phyloP scores from a whole-genome alignment of 2,113 vertebrate species.

The Plecturocebus donacophilus region DNA sequence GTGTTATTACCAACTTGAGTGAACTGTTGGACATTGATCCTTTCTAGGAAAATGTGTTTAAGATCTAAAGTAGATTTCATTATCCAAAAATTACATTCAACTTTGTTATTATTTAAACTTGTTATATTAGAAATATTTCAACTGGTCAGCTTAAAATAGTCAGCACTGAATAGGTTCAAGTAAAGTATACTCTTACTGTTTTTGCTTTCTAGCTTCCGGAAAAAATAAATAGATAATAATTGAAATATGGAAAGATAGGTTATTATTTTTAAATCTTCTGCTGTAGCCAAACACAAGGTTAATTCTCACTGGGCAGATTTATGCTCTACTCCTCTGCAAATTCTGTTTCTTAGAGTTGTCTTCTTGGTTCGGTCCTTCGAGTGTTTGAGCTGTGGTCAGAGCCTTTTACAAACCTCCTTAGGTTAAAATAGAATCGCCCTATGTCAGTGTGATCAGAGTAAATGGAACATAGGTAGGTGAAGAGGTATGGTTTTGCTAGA shows the following conservation, averaged over 20 bases:
- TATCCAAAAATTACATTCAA: background rate
- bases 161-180: background rate
- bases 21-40: background rate
- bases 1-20: background rate
- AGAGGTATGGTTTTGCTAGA: background rate
- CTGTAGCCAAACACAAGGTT: constrained; percentile 33
- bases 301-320: constrained; percentile 9
- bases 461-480: background rate
- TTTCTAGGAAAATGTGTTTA: constrained; percentile 46
- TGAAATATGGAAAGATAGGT: constrained; percentile 49
- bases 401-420: background rate
- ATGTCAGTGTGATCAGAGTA: background rate
- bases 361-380: background rate
- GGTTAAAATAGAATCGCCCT: background rate
- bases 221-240: constrained; percentile 43
- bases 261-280: constrained; percentile 40
- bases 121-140: constrained; percentile 25
- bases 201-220: constrained; percentile 26
- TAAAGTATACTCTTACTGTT: constrained; percentile 3
- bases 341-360: background rate
- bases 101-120: constrained; percentile 29
- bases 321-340: background rate
- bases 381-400: background rate
- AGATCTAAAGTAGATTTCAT: background rate
- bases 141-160: background rate